A percentile compares a stretch with the other conserved stretches of the same genome.
Evolutionary conservation across 2,797 vertebrate species (phyloP).

Genomic region (Myotis myotis): DNA sequence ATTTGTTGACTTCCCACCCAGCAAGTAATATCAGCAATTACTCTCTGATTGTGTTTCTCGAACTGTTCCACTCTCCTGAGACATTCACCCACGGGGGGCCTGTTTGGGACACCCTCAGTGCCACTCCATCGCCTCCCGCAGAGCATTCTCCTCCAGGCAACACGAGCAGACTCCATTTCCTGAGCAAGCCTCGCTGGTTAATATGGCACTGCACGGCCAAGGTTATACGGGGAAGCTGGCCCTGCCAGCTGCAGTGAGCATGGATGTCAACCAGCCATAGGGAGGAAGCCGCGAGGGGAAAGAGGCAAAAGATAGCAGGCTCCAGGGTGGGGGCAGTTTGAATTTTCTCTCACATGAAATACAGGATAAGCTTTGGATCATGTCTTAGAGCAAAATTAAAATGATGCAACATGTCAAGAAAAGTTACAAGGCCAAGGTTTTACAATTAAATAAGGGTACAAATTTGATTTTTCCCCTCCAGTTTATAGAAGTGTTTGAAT

Average conservation of each 20-base stretch:
- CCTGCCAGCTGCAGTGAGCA: conserved; percentile 19
- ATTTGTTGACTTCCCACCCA: background rate
- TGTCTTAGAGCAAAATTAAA: conserved; percentile 33
- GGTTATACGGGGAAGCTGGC: conserved; percentile 47
- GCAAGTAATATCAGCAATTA: background rate
- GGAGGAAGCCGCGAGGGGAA: conserved; percentile 61
- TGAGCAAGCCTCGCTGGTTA: background rate
- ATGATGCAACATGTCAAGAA: background rate
- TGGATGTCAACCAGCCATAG: conserved; percentile 31
- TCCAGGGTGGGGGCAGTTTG: background rate
- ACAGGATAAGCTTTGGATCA: background rate
- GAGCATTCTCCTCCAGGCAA: background rate
- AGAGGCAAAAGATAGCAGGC: background rate
- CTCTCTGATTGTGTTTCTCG: background rate
- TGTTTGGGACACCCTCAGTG: background rate
- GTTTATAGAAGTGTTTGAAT: background rate
- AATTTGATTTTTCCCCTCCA: background rate
- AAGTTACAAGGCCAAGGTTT: background rate
- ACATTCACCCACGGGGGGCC: background rate
- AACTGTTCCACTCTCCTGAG: background rate
- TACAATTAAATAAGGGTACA: background rate
- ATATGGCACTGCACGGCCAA: background rate
- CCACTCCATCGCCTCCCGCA: background rate
- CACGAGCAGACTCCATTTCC: background rate
- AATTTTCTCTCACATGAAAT: background rate